phyloP scores from a whole-genome alignment of 2,888 invertebrate species.

The Choristoneura rosaceana region DNA sequence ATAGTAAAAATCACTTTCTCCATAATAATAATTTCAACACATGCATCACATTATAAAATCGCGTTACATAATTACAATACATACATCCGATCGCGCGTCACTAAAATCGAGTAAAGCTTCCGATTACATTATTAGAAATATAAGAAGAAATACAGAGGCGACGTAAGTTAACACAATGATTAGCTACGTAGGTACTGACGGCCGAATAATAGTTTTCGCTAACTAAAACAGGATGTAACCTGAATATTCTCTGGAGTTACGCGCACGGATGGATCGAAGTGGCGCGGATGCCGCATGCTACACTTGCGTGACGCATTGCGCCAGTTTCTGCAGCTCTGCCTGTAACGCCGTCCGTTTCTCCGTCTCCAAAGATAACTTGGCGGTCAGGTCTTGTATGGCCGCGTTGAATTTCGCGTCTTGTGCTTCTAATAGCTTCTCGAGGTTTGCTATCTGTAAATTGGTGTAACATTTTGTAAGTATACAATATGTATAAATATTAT shows the following conservation, averaged over 20 bases:
- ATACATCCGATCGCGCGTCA: constrained; percentile 39
- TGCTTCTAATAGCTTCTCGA: constrained; percentile 86
- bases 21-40: constrained; percentile 26
- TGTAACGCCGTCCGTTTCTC: constrained; percentile 88
- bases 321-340: constrained; percentile 88
- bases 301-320: constrained; percentile 90
- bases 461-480: not conserved
- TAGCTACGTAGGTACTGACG: constrained; percentile 26
- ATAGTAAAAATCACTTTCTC: constrained; percentile 28
- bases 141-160: constrained; percentile 34
- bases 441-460: constrained; percentile 78
- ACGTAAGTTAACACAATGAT: constrained; percentile 30
- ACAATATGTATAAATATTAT: not conserved
- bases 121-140: constrained; percentile 42
- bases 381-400: constrained; percentile 87
- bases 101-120: constrained; percentile 42
- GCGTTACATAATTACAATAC: constrained; percentile 36
- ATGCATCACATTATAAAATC: constrained; percentile 42
- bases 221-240: constrained; percentile 59
- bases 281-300: constrained; percentile 65
- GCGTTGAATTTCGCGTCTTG: constrained; percentile 85
- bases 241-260: constrained; percentile 53
- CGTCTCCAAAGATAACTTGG: constrained; percentile 86
- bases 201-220: constrained; percentile 30
- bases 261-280: constrained; percentile 48